Conservation (phyloP, 1,140 invertebrate species). For the Trachymyrmex septentrionalis region DNA sequence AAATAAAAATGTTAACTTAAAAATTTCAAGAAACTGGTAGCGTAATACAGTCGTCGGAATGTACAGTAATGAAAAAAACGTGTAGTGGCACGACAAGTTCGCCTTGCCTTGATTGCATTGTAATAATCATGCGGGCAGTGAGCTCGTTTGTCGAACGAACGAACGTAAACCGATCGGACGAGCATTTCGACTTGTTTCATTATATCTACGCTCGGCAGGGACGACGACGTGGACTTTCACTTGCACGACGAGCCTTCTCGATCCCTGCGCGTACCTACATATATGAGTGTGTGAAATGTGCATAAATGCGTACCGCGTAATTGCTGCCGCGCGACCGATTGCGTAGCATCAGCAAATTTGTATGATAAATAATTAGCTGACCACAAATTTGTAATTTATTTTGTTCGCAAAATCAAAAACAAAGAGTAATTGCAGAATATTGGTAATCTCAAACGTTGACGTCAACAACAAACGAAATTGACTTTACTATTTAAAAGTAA, state of each 20-base stretch:
- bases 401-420: not conserved
- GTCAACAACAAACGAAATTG: not conserved
- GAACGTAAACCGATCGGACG: slow-evolving; percentile 24
- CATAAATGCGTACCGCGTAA: slow-evolving; percentile 8
- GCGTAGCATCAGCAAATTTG: slow-evolving; percentile 32
- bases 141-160: slow-evolving; percentile 8
- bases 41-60: not conserved
- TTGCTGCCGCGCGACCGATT: not conserved
- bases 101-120: not conserved
- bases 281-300: not conserved
- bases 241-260: slow-evolving; percentile 8
- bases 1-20: not conserved
- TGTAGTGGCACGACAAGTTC: slow-evolving; percentile 13
- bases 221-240: slow-evolving; percentile 51
- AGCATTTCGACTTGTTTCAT: slow-evolving; percentile 41
- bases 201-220: not conserved
- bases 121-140: not conserved
- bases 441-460: not conserved
- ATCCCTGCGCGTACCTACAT: not conserved
- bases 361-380: not conserved
- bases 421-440: not conserved
- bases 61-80: not conserved
- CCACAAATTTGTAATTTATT: not conserved
- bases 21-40: not conserved
- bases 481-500: not conserved